Evolutionary conservation across 2,113 vertebrate species (phyloP).

Genomic region (Montifringilla adamsi): DNA sequence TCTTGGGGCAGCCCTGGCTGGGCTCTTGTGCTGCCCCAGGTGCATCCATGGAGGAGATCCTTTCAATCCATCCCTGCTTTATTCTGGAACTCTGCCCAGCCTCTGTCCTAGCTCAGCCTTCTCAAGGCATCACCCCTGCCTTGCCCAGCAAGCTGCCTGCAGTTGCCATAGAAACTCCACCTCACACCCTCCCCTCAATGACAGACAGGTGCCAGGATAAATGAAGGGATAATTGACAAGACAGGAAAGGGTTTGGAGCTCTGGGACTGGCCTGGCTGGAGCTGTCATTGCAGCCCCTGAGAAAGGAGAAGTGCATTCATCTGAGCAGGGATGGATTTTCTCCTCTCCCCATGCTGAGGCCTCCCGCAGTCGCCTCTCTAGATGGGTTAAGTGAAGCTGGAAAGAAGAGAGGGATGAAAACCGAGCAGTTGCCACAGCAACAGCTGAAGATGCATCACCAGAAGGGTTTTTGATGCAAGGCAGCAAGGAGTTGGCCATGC

Average conservation of each 20-base stretch:
- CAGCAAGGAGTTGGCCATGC: background rate
- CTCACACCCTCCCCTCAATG: conserved; percentile 10
- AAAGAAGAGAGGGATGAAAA: background rate
- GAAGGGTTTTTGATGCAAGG: background rate
- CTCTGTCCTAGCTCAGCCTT: background rate
- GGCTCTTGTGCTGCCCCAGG: background rate
- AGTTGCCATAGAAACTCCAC: conserved; percentile 51
- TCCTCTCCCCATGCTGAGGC: background rate
- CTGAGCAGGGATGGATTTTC: background rate
- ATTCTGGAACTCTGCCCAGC: accelerated
- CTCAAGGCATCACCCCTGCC: background rate
- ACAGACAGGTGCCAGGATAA: conserved; percentile 58
- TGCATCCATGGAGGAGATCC: background rate
- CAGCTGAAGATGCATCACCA: background rate
- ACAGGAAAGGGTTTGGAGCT: background rate
- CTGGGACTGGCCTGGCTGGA: background rate
- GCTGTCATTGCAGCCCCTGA: background rate
- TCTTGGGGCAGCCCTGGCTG: background rate
- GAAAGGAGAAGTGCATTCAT: background rate
- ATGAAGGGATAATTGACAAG: background rate
- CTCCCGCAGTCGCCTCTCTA: background rate
- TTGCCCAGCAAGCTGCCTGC: background rate
- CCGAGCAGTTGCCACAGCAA: conserved; percentile 33
- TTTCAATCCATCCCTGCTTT: accelerated
- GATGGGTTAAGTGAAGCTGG: background rate